phyloP scores from a whole-genome alignment of 2,797 vertebrate genomes.

The Moxostoma hubbsi region DNA sequence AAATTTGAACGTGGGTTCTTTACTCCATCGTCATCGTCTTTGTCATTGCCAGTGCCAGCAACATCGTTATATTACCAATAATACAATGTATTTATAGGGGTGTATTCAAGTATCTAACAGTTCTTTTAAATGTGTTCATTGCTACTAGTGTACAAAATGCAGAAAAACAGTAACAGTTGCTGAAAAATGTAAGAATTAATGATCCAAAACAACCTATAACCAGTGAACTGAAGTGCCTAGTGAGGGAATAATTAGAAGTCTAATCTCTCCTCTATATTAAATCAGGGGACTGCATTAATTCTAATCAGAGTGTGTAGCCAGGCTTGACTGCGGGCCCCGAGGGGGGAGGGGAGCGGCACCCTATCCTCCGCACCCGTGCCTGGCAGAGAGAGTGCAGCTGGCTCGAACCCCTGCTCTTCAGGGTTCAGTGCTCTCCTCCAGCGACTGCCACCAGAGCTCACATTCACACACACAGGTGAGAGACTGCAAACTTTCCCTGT shows the following conservation, averaged over 20 bases:
- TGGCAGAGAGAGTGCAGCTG: conserved; percentile 47
- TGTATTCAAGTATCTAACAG: background rate
- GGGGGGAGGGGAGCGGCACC: conserved; percentile 42
- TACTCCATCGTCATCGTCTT: too few relatives aligned
- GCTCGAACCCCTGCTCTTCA: conserved; percentile 69
- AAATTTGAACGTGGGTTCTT: too few relatives aligned
- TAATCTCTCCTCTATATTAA: conserved; percentile 68
- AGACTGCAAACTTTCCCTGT: conserved; percentile 66
- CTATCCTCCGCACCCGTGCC: conserved; percentile 26
- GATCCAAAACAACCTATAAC: conserved; percentile 49
- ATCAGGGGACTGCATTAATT: conserved; percentile 72
- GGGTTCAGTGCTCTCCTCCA: conserved; percentile 62
- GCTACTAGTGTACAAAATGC: background rate
- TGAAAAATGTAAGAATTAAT: conserved; percentile 34
- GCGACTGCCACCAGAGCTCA: conserved; percentile 10
- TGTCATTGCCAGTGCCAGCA: too few relatives aligned
- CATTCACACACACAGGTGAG: conserved; percentile 56
- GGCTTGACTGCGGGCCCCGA: conserved; percentile 67
- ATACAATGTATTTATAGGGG: too few relatives aligned
- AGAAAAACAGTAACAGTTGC: conserved; percentile 10
- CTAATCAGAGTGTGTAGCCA: conserved; percentile 74
- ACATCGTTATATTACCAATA: too few relatives aligned
- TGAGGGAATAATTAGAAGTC: conserved; percentile 71
- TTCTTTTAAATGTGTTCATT: conserved; percentile 7
- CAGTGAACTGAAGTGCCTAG: conserved; percentile 60